phyloP scores from a whole-genome alignment of 2,113 vertebrate species.

The Hystrix cristata region DNA sequence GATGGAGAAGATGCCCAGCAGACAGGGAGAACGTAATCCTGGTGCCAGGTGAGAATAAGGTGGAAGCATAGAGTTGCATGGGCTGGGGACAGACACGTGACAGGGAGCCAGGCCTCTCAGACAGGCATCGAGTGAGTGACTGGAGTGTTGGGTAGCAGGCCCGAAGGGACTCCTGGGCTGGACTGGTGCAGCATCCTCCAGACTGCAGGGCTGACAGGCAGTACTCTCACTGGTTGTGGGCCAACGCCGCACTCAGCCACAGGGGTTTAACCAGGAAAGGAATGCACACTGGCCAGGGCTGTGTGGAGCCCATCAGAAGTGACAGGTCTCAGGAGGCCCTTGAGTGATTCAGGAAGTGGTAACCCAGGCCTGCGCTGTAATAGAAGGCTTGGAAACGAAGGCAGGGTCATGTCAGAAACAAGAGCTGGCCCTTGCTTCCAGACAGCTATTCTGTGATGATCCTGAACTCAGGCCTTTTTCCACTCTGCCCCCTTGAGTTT shows the following conservation, averaged over 20 bases:
- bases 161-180: background rate
- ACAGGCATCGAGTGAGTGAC: rapidly evolving
- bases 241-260: background rate
- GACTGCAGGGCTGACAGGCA: too few relatives aligned
- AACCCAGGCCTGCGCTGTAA: rapidly evolving
- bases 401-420: background rate
- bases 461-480: background rate
- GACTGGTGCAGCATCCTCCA: background rate
- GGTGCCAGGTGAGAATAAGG: rapidly evolving
- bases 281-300: too few relatives aligned
- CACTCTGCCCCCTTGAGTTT: rapidly evolving
- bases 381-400: background rate
- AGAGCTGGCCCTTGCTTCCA: background rate
- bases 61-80: background rate
- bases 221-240: too few relatives aligned
- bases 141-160: background rate
- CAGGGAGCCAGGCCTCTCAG: background rate
- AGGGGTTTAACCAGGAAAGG: background rate
- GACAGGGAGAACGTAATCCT: background rate
- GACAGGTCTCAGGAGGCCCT: too few relatives aligned
- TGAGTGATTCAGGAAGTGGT: background rate
- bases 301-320: too few relatives aligned
- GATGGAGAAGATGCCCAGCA: background rate
- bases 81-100: background rate
- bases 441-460: background rate